phyloP scores from a whole-genome alignment of 2,888 invertebrate genomes.

The Pseudoips prasinana region DNA sequence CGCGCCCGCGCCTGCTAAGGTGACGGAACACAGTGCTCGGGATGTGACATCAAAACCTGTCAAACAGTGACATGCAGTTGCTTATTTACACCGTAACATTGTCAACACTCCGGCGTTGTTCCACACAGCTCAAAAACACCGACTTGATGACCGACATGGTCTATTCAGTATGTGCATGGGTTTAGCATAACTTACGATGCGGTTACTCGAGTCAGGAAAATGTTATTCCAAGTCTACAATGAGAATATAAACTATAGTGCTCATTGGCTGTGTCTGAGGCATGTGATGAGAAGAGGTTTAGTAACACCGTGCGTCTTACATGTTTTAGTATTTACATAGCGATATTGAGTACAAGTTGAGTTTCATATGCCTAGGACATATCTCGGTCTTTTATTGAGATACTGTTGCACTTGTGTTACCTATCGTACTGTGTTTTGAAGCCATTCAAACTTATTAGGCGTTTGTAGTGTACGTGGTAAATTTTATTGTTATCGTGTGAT shows the following conservation, averaged over 20 bases:
- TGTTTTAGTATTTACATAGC: slow-evolving; percentile 78
- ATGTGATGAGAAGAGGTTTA: slow-evolving; percentile 80
- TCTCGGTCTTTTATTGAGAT: slow-evolving; percentile 60
- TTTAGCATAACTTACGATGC: slow-evolving; percentile 80
- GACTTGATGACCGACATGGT: slow-evolving; percentile 57
- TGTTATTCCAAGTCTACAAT: slow-evolving; percentile 80
- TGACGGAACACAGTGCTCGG: slow-evolving; percentile 81
- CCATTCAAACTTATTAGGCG: slow-evolving; percentile 62
- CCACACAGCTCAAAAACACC: slow-evolving; percentile 46
- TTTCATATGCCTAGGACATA: slow-evolving; percentile 39
- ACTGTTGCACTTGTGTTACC: slow-evolving; percentile 49
- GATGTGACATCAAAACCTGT: slow-evolving; percentile 79
- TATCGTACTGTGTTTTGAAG: slow-evolving; percentile 62
- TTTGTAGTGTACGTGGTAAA: slow-evolving; percentile 53
- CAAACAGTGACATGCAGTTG: slow-evolving; percentile 82
- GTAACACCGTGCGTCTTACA: slow-evolving; percentile 79
- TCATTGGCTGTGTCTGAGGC: slow-evolving; percentile 79
- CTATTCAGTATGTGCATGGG: slow-evolving; percentile 77
- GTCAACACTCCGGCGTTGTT: slow-evolving; percentile 50
- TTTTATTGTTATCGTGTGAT: slow-evolving; percentile 46
- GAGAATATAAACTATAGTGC: slow-evolving; percentile 79
- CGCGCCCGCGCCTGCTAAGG: slow-evolving; percentile 73
- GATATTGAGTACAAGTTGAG: too few relatives aligned
- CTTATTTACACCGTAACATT: slow-evolving; percentile 72
- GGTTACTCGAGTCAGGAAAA: slow-evolving; percentile 78